Conservation (phyloP, 2,888 invertebrate species). For the Pristionchus mayeri region DNA sequence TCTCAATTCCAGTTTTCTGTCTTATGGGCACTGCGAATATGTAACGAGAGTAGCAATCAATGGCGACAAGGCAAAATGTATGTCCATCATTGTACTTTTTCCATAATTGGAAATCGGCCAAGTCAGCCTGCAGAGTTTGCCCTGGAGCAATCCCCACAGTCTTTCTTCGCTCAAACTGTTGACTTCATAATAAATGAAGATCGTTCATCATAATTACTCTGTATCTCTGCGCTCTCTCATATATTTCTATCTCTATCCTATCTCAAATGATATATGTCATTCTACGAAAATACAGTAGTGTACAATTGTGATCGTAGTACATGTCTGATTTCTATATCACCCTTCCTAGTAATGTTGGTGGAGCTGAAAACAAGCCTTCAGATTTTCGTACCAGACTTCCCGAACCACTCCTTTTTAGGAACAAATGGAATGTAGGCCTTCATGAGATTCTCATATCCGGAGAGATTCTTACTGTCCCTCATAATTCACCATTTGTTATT, state of each 20-base stretch:
- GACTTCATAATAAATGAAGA: too few species aligned
- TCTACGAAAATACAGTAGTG: too few species aligned
- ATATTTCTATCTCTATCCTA: too few species aligned
- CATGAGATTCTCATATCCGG: neutral
- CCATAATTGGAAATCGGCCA: conserved; percentile 27
- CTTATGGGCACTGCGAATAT: neutral
- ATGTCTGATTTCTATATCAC: neutral
- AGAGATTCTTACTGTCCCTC: too few species aligned
- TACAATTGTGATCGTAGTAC: too few species aligned
- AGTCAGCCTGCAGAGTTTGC: neutral
- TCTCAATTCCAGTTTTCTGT: neutral
- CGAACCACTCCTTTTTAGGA: neutral
- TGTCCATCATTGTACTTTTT: neutral
- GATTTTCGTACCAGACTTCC: neutral
- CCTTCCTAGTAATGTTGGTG: neutral
- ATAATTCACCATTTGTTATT: too few species aligned
- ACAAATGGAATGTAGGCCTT: neutral
- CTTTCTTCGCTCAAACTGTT: neutral
- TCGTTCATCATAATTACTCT: too few species aligned
- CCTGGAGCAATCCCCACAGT: neutral
- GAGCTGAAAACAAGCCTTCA: neutral
- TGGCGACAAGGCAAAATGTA: neutral
- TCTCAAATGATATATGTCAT: too few species aligned
- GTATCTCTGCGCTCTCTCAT: too few species aligned
- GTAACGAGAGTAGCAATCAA: neutral